Evolutionary conservation across 2,797 vertebrate genomes (phyloP), one percentile per base, ranked within the genome.

Genomic region (Etheostoma nigrum): DNA sequence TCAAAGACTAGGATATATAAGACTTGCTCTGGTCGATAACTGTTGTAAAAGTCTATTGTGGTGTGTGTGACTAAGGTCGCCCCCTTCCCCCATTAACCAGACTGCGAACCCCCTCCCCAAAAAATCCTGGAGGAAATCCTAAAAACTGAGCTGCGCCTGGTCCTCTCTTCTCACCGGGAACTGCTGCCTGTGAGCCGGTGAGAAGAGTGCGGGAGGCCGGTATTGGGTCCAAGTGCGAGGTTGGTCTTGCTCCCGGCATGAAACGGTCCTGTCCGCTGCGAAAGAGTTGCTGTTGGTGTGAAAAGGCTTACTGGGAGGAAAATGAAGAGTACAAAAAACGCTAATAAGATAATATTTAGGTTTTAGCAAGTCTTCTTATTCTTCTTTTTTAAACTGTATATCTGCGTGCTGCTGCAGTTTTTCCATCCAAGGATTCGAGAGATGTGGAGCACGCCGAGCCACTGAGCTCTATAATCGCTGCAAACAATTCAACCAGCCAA

Each of bases 41-140:
- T 91, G 88, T 81, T 84, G 86, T 64, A 79, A 88, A 80, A 83
- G 89, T 93, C 94, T 92, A 88, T 89, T 80, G 83, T 88, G 87
- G 59, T 72, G 74, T 68, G 45, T 72, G 82, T 82, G 66, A 83
- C 76, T 76, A 33, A 57, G 61, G 72, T 55, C 66, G 48, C 76
- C 89, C 61, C 66, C 86, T 67, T 72, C 82, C 78, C 79, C 76
- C 61, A 76, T 85, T 63, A 81, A 84, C 69, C 85, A 85, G 80
- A 75, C 59, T 78, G 75, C 69, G 69, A 76, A 62, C 76, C 84
- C 71, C 63, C 78, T 72, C 36, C 36, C 36, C 2, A 40, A 40
- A 11, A 40, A 40, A 40, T 40, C 36, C 36, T 40, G 36, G 36
- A 12, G 36, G 36, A 40, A 40, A 40, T 48, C 72, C 47, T 52